Base-by-base conservation (phyloP, 2,888 invertebrate genomes). In the Netelia fuscicornis region DNA sequence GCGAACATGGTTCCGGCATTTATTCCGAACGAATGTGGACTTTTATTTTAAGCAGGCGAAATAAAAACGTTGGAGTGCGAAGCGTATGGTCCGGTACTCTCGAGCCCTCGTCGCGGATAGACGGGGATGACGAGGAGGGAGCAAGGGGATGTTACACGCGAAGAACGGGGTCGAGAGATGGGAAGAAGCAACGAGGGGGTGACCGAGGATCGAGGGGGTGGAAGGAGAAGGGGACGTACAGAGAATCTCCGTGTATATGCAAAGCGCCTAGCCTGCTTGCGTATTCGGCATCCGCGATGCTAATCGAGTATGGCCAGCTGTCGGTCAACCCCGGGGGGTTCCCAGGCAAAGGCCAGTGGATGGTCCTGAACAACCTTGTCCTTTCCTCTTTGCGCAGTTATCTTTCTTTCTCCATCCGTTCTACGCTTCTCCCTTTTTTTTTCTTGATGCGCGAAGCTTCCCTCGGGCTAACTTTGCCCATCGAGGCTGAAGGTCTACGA, bases 261-360 rank as follows among this genome's bases (percentile, higher is more conserved):
- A 89, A 88, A 88, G 71, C 77, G 84, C 68, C 54, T 37, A 37
- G 37, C 60, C 84, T 87, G 83, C 85, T 88, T 87, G 84, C 81
- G 86, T 86, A 88, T 84, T 84, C 84, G 77, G 70, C 86, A 86
- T 86, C 84, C 84, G 72, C 79, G 82, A 89, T 89, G 88, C 87
- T 89, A 88, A 89, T 89, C 89, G 85, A 87, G 82, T 79, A 85
- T 85, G 86, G 68, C 86, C 88, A 88, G 87, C 88, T 89, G 89
- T 87, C 86, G 89, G 84, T 85, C 86, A 87, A 83, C 82, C 70
- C 71, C 64, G 52, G 74, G 77, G 68, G 77, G 77, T 42, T 48
- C 67, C 67, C 64, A 67, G 20, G 30, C 30, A 62, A 6, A 23
- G 70, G 13, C 30, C 48, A 20, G 23, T 54, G 42, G 48, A 17